Evolutionary conservation across 2,888 invertebrate genomes (phyloP), one percentile per base, ranked within the genome.

Genomic region (Chalcis sispes): DNA sequence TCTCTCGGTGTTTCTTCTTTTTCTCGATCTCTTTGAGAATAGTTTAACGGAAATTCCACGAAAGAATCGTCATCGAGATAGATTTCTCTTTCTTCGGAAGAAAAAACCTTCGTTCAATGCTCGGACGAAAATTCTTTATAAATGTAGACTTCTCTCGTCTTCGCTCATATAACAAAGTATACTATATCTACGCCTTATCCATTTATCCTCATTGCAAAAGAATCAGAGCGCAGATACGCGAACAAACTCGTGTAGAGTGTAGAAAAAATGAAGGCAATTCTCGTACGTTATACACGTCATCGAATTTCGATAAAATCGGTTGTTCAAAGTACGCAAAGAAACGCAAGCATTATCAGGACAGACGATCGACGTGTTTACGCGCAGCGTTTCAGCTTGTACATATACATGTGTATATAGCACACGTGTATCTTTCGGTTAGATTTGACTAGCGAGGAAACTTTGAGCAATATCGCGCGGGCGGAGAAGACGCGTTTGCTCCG

Each of bases 61-160:
- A 36, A 50, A 25, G 23, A 61, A 52, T 40, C 7, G 20, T 62
- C 48, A 5, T 8, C 52, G 42, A 69, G 58, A 78, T n/a, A n/a
- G n/a, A n/a, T n/a, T n/a, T n/a, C n/a, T n/a, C n/a, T n/a, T n/a
- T n/a, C n/a, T n/a, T n/a, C n/a, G n/a, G n/a, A n/a, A n/a, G n/a
- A n/a, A n/a, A n/a, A n/a, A n/a, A n/a, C n/a, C n/a, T n/a, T n/a
- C n/a, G 75, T 72, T 64, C 72, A 36, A 48, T 64, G 46, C 48
- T 46, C 72, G 48, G 48, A 64, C 72, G 48, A 56, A 64, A 72
- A 72, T 72, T 65, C 56, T 20, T 62, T 64, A 62, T 72, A 72
- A 72, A 72, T 54, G 2, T 20, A 20, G 8, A 18, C 32, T 52
- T 8, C 1, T 20, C 5, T 40, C 40, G 10, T 25, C 13, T 58